Percentiles rank a stretch among this genome's conserved stretches.
Evolutionary conservation across 2,888 invertebrate species (phyloP).

Genomic region (Acanthosepion lycidas): DNA sequence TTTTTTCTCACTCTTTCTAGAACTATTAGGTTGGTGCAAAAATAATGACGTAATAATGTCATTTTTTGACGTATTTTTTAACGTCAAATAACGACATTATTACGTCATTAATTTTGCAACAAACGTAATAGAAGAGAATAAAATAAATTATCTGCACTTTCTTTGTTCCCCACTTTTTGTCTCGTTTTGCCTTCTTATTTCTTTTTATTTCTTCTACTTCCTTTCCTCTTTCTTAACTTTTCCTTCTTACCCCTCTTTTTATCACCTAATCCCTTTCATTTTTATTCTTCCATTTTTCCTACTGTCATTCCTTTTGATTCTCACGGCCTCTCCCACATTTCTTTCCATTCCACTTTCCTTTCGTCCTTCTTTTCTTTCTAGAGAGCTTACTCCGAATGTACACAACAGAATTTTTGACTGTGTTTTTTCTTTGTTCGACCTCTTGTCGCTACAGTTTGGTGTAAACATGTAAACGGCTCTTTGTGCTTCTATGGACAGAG

Average conservation of each 20-base stretch:
- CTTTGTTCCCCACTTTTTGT: too few species aligned
- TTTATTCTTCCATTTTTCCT: background rate
- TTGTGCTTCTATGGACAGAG: background rate
- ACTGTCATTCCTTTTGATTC: background rate
- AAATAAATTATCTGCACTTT: too few species aligned
- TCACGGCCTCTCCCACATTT: accelerated
- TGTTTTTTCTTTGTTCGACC: background rate
- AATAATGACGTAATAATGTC: too few species aligned
- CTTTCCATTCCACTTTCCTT: background rate
- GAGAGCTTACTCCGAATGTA: background rate
- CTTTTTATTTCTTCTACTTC: background rate
- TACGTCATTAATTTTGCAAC: too few species aligned
- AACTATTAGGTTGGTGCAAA: too few species aligned
- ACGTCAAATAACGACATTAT: too few species aligned
- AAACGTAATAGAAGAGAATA: too few species aligned
- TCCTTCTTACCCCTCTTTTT: background rate
- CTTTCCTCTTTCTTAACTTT: background rate
- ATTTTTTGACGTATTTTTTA: too few species aligned
- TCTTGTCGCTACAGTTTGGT: background rate
- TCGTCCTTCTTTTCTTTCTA: background rate
- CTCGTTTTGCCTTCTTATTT: background rate
- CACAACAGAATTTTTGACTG: background rate
- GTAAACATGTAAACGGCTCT: background rate
- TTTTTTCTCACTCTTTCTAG: too few species aligned
- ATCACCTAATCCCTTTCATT: background rate